These are phyloP conservation scores for Pterocles burchelli DNA, from an alignment of 2,113 vertebrate species.

Conservation along the genomic window DNA sequence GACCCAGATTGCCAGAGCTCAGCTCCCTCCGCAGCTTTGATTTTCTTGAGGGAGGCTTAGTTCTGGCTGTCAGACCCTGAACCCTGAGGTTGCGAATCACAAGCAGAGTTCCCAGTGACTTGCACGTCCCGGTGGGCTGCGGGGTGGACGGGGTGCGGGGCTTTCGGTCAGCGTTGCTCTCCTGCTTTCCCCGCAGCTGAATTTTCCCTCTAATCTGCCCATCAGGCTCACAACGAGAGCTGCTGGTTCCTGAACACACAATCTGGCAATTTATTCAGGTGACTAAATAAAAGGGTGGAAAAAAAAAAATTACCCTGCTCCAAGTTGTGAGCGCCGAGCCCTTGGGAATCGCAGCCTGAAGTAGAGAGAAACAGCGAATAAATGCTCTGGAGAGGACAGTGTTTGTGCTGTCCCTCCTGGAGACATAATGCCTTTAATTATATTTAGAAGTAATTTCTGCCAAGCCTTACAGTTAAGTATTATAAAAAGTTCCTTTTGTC, in stretches of 20 bases:
- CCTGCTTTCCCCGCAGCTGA: background rate
- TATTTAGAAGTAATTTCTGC: background rate
- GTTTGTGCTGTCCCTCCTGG: background rate
- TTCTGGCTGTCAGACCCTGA: background rate
- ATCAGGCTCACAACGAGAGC: background rate
- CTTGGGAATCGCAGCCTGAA: background rate
- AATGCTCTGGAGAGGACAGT: background rate
- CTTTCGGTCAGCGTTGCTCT: background rate
- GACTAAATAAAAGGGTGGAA: background rate
- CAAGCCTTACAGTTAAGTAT: background rate
- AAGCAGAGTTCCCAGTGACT: background rate
- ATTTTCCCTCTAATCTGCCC: background rate
- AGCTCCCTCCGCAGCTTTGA: background rate
- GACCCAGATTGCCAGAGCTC: conserved; percentile 45
- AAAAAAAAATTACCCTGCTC: background rate
- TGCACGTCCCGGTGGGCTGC: fast-evolving
- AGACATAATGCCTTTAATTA: background rate
- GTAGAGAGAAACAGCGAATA: background rate
- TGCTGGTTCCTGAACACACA: background rate
- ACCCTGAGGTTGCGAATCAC: background rate
- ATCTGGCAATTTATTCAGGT: background rate
- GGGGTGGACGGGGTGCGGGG: background rate
- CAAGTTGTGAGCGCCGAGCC: background rate
- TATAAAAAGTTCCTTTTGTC: background rate
- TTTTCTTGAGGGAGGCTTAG: background rate